Evolutionary conservation across 2,888 invertebrate species (phyloP), one percentile per base, ranked within the genome.

Genomic region (Callyntrura sp.): DNA sequence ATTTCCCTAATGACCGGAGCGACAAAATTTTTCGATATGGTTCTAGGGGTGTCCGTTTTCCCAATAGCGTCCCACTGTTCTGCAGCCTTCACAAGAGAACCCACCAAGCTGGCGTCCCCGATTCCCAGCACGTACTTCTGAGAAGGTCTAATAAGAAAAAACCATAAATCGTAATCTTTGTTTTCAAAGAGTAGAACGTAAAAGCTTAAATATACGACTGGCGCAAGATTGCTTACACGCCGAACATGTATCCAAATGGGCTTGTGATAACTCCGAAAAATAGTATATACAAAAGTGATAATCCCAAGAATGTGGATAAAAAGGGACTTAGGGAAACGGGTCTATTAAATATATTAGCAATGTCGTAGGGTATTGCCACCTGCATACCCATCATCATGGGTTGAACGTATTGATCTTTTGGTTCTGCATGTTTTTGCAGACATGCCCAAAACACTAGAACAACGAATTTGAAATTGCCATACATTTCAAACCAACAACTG

Each of bases 231-330:
- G 12, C 86, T 51, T 86, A 86, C 65, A 93, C 91, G 25, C 93
- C 93, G 81, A 93, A 93, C 90, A 93, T 91, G 89, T 93, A 93
- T 3, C 93, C 93, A 84, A 93, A 93, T 5, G 43, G 93, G 88
- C 28, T 90, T 79, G 93, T 93, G 14, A 93, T 93, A 4, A 93
- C 93, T 1, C 93, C 93, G 51, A 93, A 92, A 45, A 93, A 92
- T 17, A 93, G 43, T 25, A 93, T 92, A 0, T 81, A 82, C 1
- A 91, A 65, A 14, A 93, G 60, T 14, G 88, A 68, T 25, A 90
- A 57, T 25, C 92, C 91, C 0, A 90, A 35, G 20, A 92, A 62
- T 6, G 91, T 85, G 9, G 82, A 91, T 0, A 91, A 70, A 51
- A 91, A 90, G 0, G 92, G 92, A 25, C 87, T 78, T 1, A 91